Evolutionary conservation across 2,113 vertebrate genomes (phyloP).

Genomic region (Rynchops niger): DNA sequence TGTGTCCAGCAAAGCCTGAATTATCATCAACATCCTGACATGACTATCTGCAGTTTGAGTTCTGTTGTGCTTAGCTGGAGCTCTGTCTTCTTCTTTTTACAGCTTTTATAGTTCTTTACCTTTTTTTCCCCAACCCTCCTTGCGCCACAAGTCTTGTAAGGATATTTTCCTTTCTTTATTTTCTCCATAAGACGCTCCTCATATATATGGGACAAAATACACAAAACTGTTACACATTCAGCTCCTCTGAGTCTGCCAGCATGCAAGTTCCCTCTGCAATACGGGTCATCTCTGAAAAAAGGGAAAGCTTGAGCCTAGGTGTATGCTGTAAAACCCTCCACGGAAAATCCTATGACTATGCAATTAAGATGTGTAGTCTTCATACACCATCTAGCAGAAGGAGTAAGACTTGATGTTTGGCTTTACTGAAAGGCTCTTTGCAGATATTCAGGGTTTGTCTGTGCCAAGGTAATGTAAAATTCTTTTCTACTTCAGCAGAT

Average conservation of each 20-base stretch:
- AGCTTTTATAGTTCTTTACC: not conserved
- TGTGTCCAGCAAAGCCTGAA: not conserved
- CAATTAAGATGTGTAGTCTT: not conserved
- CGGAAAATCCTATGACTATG: not conserved
- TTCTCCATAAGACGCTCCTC: not conserved
- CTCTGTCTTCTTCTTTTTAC: not conserved
- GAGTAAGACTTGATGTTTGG: not conserved
- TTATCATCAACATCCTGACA: not conserved
- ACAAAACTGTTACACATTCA: not conserved
- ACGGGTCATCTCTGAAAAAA: not conserved
- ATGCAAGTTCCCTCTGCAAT: not conserved
- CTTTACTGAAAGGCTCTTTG: not conserved
- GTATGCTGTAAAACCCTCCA: not conserved
- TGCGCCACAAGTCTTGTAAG: not conserved
- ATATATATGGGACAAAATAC: not conserved
- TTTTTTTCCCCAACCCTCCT: not conserved
- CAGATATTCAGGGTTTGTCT: not conserved
- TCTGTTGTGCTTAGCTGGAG: not conserved
- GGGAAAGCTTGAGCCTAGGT: not conserved
- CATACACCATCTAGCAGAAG: not conserved
- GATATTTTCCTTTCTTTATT: not conserved
- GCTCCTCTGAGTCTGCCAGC: not conserved
- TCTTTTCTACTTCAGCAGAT: not conserved
- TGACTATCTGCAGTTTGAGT: not conserved
- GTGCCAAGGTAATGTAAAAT: not conserved